Percentiles rank a stretch among this genome's conserved stretches.
Evolutionary conservation across 2,113 vertebrate species (phyloP).

Genomic region (Puntigrus tetrazona): DNA sequence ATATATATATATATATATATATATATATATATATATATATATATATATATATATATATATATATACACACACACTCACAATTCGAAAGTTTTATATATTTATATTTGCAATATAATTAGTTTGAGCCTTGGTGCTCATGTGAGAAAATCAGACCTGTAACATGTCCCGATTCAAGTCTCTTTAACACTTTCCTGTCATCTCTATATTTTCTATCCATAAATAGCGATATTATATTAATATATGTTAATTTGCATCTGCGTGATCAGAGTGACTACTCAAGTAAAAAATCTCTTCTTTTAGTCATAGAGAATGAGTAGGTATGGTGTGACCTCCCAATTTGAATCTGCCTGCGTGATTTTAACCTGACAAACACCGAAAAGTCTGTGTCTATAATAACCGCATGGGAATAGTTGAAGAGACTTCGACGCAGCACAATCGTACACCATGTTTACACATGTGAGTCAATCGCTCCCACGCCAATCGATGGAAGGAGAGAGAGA

Average conservation of each 20-base stretch:
- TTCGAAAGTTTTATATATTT: background rate
- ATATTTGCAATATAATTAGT: background rate
- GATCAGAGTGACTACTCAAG: background rate
- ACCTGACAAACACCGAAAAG: background rate
- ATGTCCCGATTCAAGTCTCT: background rate
- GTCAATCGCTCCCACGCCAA: constrained; percentile 78
- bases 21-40: too few relatives aligned
- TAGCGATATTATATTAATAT: background rate
- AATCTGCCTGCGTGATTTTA: background rate
- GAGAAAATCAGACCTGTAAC: background rate
- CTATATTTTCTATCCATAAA: background rate
- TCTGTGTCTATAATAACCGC: background rate
- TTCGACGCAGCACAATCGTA: constrained; percentile 64
- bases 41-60: too few relatives aligned
- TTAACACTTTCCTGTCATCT: background rate
- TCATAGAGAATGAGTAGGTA: background rate
- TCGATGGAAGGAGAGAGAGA: constrained; percentile 70
- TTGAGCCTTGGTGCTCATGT: background rate
- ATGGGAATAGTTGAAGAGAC: constrained; percentile 49
- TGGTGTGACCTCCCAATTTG: background rate
- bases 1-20: too few relatives aligned
- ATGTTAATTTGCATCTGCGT: background rate
- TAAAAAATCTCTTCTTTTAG: background rate
- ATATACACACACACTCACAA: too few relatives aligned
- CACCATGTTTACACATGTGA: constrained; percentile 77